Conservation (phyloP, 2,888 invertebrate genomes). For the Pegoplata infirma region DNA sequence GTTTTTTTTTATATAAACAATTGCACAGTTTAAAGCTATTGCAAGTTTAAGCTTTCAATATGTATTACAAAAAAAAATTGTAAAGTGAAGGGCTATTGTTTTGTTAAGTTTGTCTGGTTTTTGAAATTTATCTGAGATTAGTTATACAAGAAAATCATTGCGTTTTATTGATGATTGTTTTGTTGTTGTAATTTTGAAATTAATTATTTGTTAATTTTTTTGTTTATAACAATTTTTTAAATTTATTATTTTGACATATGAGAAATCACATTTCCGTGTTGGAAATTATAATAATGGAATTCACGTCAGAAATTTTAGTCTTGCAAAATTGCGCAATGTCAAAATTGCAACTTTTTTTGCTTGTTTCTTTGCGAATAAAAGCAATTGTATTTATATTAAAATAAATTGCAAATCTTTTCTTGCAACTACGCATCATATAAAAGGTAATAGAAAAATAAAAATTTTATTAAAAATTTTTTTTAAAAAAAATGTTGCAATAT, state of each 20-base stretch:
- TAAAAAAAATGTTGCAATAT: too few relatives aligned
- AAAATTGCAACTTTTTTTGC: too few relatives aligned
- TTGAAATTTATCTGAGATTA: conserved; percentile 26
- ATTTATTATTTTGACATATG: neutral
- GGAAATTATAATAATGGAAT: too few relatives aligned
- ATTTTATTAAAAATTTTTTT: too few relatives aligned
- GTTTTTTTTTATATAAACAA: conserved; percentile 19
- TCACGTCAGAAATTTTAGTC: too few relatives aligned
- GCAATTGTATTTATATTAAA: too few relatives aligned
- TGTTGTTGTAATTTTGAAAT: conserved; percentile 3
- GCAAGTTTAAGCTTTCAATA: conserved; percentile 43
- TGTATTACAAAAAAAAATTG: conserved; percentile 23
- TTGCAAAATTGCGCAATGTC: too few relatives aligned
- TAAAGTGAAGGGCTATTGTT: conserved; percentile 52
- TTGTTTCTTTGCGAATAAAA: too few relatives aligned
- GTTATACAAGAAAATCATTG: conserved; percentile 38
- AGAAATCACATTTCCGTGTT: too few relatives aligned
- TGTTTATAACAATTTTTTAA: neutral
- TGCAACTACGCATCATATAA: too few relatives aligned
- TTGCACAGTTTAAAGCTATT: conserved; percentile 34
- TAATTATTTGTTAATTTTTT: neutral
- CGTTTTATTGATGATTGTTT: conserved; percentile 28
- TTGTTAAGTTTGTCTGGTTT: conserved; percentile 24
- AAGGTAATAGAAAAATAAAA: too few relatives aligned
- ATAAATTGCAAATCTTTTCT: too few relatives aligned